Conservation (phyloP, 2,888 invertebrate genomes). For the Nasonia oneida region DNA sequence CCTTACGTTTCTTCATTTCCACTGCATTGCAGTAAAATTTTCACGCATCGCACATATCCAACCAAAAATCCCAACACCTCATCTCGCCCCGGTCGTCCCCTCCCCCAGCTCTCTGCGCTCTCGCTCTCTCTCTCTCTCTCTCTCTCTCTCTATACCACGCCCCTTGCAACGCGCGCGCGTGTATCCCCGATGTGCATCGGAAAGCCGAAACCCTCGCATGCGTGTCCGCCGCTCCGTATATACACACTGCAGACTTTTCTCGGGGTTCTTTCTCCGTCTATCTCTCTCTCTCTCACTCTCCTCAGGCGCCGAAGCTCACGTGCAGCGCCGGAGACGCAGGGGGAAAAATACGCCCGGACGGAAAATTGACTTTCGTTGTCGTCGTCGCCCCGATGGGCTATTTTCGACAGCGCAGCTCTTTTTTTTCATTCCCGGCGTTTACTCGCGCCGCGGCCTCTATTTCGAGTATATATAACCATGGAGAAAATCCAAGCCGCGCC, state of each 20-base stretch:
- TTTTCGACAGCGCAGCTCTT: conserved; percentile 3
- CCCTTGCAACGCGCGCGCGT: conserved; percentile 62
- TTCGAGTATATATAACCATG: not conserved
- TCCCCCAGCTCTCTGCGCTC: not conserved
- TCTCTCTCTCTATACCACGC: conserved; percentile 66
- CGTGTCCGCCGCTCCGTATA: not conserved
- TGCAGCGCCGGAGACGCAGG: not conserved
- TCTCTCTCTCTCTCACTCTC: conserved; percentile 8
- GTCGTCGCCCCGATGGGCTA: not conserved
- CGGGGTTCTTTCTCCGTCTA: conserved; percentile 12
- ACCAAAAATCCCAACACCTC: conserved; percentile 2
- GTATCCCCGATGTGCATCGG: conserved; percentile 29
- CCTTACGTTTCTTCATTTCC: not conserved
- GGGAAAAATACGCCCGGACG: not conserved
- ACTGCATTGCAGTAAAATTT: not conserved
- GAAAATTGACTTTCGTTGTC: conserved; percentile 42
- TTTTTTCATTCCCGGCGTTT: not conserved
- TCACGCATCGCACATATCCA: not conserved
- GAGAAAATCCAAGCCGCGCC: not conserved
- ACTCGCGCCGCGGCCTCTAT: not conserved
- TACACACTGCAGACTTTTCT: conserved; percentile 7
- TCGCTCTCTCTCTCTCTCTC: not conserved
- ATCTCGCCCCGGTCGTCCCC: not conserved
- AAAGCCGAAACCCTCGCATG: not conserved
- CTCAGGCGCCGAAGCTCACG: not conserved